Conservation (phyloP, 2,113 vertebrate genomes). For the Clarias magur region DNA sequence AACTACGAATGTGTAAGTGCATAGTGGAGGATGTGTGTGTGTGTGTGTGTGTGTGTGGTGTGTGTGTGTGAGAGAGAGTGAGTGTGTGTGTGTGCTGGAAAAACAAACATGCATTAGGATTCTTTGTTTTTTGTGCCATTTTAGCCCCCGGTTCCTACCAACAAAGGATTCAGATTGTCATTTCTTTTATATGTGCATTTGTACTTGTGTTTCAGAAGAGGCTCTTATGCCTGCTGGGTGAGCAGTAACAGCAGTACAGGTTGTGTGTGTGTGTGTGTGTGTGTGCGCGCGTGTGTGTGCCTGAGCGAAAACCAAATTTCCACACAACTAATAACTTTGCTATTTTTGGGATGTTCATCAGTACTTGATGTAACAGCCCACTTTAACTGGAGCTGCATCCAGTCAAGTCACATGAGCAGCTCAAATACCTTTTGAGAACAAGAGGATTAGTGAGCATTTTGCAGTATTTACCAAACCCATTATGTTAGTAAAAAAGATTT, state of each 20-base stretch:
- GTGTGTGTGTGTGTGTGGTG: constrained; percentile 34
- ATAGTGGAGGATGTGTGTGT: constrained; percentile 20
- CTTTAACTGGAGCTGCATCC: background rate
- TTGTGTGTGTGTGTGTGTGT: background rate
- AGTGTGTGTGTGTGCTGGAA: constrained; percentile 29
- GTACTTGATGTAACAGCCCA: background rate
- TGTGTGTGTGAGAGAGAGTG: constrained; percentile 32
- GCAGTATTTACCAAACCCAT: background rate
- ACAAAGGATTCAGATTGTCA: background rate
- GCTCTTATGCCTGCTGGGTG: background rate
- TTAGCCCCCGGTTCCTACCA: constrained; percentile 31
- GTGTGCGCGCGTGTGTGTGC: too few species aligned
- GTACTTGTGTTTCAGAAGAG: background rate
- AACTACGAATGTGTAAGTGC: constrained; percentile 32
- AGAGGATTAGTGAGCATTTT: background rate
- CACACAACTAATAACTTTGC: background rate
- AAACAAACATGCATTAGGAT: constrained; percentile 24
- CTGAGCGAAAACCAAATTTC: background rate
- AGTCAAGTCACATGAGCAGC: background rate
- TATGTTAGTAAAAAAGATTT: background rate
- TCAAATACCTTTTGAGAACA: background rate
- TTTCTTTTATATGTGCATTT: constrained; percentile 7
- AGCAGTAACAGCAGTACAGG: background rate
- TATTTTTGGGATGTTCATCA: background rate
- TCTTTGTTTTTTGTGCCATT: constrained; percentile 39